Base-by-base conservation (phyloP, 2,113 vertebrate genomes). In the Pomatorhinus ruficollis region DNA sequence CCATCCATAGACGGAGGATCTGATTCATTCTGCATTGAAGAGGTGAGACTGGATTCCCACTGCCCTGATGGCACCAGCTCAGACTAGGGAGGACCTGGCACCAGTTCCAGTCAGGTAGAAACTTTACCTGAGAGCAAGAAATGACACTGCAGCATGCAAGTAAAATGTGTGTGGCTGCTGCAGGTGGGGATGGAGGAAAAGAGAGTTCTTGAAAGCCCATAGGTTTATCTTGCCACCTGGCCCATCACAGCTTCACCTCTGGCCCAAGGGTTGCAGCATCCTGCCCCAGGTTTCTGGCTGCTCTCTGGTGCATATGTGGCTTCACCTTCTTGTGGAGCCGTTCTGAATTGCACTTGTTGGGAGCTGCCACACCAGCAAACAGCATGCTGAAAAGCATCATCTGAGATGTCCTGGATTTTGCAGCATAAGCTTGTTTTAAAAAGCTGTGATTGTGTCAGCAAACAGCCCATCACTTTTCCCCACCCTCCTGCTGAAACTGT, bases 361-460 rank as follows among this genome's bases (percentile, higher is more conserved):
- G 76, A 90, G 47, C 64, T 0, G 1, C 61, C 6, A 7, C 47
- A n/a, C 9, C 57, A 84, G 57, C 33, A 57, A 79, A 39, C 74
- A 64, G 69, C 45, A 30, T 6, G 40, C 69, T 78, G 71, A 40
- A 89, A 94, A 74, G 15, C 2, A 2, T 42, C 33, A 69, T 37
- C 77, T 60, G 44, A 90, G 39, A 39, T 64, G 45, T 18, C 81
- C 44, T 54, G 39, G 71, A 30, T 87, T 91, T 87, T 76, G 87
- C 87, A 65, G 50, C 54, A 63, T 61, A 79, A 80, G 79, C 90
- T 74, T 61, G 37, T 85, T 93, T 89, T 53, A 17, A 82, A 90
- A 92, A 93, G 24, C 69, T 89, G 86, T 28, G 64, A 92, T 70
- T 1, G 0, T 39, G 56, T 84, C 83, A 95, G 80, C 90, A 89